A percentile compares a stretch with the other conserved stretches of the same genome.
Evolutionary conservation across 2,888 invertebrate species (phyloP).

Genomic region (Perdita meconis): DNA sequence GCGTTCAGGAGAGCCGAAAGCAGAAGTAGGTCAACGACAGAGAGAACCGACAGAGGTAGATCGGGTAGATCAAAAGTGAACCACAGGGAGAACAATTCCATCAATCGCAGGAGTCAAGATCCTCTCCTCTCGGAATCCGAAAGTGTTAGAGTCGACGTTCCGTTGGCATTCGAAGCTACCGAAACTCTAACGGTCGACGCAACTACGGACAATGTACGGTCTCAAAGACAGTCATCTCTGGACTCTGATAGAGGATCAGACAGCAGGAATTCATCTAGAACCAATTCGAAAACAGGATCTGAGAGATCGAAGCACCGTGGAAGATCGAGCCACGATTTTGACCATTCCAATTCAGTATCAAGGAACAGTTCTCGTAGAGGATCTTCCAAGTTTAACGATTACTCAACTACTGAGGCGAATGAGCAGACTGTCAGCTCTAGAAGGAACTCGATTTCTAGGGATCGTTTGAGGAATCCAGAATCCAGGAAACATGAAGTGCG

Average conservation of each 20-base stretch:
- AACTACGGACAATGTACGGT: background rate
- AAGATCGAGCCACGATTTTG: slow-evolving; percentile 25
- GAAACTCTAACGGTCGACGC: slow-evolving; percentile 14
- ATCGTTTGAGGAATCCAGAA: slow-evolving; percentile 42
- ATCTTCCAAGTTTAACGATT: slow-evolving; percentile 57
- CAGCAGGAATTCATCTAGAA: slow-evolving; percentile 42
- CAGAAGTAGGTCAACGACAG: slow-evolving; percentile 8
- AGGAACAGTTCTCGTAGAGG: slow-evolving; percentile 61
- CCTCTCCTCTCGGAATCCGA: slow-evolving; percentile 69
- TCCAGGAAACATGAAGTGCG: slow-evolving; percentile 31
- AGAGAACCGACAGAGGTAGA: slow-evolving; percentile 18
- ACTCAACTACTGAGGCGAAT: slow-evolving; percentile 41
- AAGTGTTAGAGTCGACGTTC: slow-evolving; percentile 73
- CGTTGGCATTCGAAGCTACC: slow-evolving; percentile 56
- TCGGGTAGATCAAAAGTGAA: slow-evolving; percentile 38
- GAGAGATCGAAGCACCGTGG: slow-evolving; percentile 57
- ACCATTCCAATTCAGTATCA: background rate
- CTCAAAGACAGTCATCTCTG: slow-evolving; percentile 21
- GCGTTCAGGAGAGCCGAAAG: slow-evolving; percentile 20
- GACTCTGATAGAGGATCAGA: slow-evolving; percentile 36
- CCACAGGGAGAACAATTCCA: slow-evolving; percentile 17
- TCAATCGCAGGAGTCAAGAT: slow-evolving; percentile 55
- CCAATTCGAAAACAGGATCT: slow-evolving; percentile 22
- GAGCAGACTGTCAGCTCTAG: slow-evolving; percentile 32
- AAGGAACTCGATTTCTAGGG: slow-evolving; percentile 42